These are phyloP conservation scores for Cryptotis parvus DNA, from an alignment of 2,113 vertebrate genomes.

Conservation along the genomic window DNA sequence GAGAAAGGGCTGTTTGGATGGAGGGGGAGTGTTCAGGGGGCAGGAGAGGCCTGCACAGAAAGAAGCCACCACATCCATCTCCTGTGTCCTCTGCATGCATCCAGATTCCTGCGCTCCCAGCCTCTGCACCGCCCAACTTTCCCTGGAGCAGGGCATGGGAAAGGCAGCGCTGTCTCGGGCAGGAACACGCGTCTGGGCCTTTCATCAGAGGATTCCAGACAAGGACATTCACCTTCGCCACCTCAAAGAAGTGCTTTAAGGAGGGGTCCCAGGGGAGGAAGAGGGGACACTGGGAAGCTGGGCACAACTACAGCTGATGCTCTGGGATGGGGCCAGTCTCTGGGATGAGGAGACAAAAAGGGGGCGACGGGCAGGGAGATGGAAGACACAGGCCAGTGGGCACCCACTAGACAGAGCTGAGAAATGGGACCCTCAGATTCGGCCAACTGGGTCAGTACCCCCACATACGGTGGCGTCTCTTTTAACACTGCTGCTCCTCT, in stretches of 20 bases:
- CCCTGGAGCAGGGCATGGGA: constrained; percentile 16
- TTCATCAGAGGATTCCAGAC: neutral
- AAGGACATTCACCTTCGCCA: no score
- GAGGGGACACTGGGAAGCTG: neutral
- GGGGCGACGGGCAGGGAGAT: neutral
- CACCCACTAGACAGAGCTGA: neutral
- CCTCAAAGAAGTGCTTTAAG: neutral
- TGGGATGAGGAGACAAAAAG: neutral
- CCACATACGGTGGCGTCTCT: neutral
- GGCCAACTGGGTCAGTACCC: neutral
- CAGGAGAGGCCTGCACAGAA: neutral
- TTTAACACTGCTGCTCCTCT: neutral
- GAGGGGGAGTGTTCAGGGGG: neutral
- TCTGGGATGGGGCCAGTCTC: neutral
- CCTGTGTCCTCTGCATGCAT: fast-evolving
- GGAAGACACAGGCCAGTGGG: neutral
- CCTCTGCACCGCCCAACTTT: constrained; percentile 78
- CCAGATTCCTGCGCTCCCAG: constrained; percentile 37
- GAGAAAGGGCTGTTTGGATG: constrained; percentile 30
- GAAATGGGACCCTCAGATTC: neutral
- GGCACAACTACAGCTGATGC: neutral
- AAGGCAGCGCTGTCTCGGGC: neutral
- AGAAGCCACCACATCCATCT: neutral
- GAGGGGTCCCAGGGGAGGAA: neutral
- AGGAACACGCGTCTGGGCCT: neutral